Evolutionary conservation across 1,140 invertebrate genomes (phyloP).

Genomic region (Pectinophora gossypiella): DNA sequence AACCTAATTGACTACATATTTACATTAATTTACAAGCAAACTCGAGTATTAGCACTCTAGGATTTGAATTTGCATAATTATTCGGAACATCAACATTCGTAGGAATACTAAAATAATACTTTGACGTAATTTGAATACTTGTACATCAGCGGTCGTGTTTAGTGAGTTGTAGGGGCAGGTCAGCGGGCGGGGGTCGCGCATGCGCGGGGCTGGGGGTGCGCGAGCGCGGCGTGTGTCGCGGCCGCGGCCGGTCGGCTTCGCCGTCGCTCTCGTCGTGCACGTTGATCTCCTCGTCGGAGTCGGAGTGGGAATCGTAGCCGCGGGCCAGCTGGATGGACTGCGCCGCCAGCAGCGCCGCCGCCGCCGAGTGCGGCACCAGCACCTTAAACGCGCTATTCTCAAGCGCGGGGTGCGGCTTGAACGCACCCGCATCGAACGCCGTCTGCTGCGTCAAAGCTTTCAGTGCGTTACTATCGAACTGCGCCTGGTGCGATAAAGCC

Average conservation of each 20-base stretch:
- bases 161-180: constrained; percentile 60
- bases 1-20: constrained; percentile 54
- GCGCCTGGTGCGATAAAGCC: constrained; percentile 65
- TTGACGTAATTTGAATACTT: constrained; percentile 33
- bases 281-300: constrained; percentile 84
- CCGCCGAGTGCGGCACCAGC: constrained; percentile 50
- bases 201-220: constrained; percentile 50
- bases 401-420: constrained; percentile 84
- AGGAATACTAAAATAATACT: constrained; percentile 43
- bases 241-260: constrained; percentile 48
- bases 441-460: constrained; percentile 65
- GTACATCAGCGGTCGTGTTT: constrained; percentile 70
- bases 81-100: constrained; percentile 48
- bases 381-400: constrained; percentile 89
- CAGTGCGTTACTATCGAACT: constrained; percentile 67
- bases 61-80: constrained; percentile 58
- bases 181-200: constrained; percentile 38
- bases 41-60: constrained; percentile 49
- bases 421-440: constrained; percentile 84
- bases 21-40: constrained; percentile 65
- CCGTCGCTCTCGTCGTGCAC: constrained; percentile 79
- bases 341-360: constrained; percentile 60
- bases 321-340: constrained; percentile 64
- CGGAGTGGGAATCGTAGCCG: constrained; percentile 72
- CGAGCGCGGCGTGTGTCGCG: constrained; percentile 47